Evolutionary conservation across 2,797 vertebrate genomes (phyloP), one percentile per base, ranked within the genome.

Genomic region (Serranus cabrilla): DNA sequence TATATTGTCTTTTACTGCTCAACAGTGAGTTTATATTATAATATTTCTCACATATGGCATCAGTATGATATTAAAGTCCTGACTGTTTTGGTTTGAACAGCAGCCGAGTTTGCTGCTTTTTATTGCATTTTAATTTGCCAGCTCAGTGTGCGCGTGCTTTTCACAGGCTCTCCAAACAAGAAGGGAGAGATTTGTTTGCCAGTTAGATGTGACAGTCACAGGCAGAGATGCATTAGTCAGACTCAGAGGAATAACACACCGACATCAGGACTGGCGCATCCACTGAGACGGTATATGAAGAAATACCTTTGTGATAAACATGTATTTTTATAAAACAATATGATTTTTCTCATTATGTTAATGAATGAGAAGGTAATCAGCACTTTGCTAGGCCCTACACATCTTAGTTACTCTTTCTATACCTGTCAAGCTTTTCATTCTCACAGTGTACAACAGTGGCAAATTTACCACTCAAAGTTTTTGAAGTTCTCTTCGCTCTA

Each of bases 101-200:
- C 31, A 46, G 46, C 20, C 14, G 39, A 11, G 68, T 61, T 51
- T 60, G 14, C 43, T 69, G 39, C 39, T 71, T 72, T 78, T 64
- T 67, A 61, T 80, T 71, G 40, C 25, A 25, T 50, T 74, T 49
- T 56, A 66, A 55, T 66, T 58, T 49, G 46, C 60, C 56, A 73
- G 39, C 46, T 51, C 27, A 34, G 43, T 27, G 25, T 66, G 21
- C 42, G 47, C 27, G 6, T 66, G 39, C 23, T 25, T 37, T 71
- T 45, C 39, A 57, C 43, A 74, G 34, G 11, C 42, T 75, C 43
- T 47, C 31, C 46, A 74, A 62, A 88, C 60, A 71, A 70, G 67
- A 39, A 61, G 39, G 50, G 75, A 43, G 20, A 51, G 8, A 76
- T 76, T 65, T 69, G 69, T 76, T 82, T 78, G 51, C 47, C 40